Evolutionary conservation across 2,113 vertebrate species (phyloP), one percentile per base, ranked within the genome.

Genomic region (Chinchilla lanigera): DNA sequence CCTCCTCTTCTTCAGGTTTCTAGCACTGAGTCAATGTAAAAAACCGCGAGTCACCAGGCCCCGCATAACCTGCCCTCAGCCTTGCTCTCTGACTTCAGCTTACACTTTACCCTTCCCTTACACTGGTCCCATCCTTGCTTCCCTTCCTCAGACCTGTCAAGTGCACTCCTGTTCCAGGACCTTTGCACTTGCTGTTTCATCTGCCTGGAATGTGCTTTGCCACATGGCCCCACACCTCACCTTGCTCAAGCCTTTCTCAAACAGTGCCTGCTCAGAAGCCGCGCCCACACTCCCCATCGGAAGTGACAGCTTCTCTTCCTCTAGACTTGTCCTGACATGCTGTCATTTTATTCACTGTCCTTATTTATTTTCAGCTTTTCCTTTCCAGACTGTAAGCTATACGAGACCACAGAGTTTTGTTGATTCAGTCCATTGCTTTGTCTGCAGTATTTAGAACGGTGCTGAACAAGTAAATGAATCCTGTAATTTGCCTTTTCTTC

Each of bases 321-420:
- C 13, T 63, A 6, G 63, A 38, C 44, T 33, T 86, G 47, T 73
- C 52, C 47, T 78, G 50, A 58, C 10, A 7, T 35, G 63, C 16
- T 80, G 11, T 7, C 71, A 73, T 85, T 92, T n/a, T 33, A 78
- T 81, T 86, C 10, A 56, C 19, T 38, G 41, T 44, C 50, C 17
- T 71, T 87, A 81, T 65, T 60, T 81, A 67, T 52, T 86, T 82
- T 90, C 65, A 83, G 16, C 41, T 65, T 87, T 61, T 96, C 22
- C 16, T 41, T 30, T 47, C 28, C 12, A 82, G 13, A 73, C 28
- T 61, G 8, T 88, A 85, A 95, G 8, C 22, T 50, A 54, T 73
- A 30, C 13, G 71, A 75, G 60, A 86, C 73, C 38, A 44, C 14
- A 86, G 35, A 94, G 73, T 22, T 26, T n/a, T 94, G 7, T 77